A percentile compares a stretch with the other conserved stretches of the same genome.
These are phyloP conservation scores for Pseudochirops cupreus DNA, from an alignment of 2,797 vertebrate genomes.

Conservation along the genomic window DNA sequence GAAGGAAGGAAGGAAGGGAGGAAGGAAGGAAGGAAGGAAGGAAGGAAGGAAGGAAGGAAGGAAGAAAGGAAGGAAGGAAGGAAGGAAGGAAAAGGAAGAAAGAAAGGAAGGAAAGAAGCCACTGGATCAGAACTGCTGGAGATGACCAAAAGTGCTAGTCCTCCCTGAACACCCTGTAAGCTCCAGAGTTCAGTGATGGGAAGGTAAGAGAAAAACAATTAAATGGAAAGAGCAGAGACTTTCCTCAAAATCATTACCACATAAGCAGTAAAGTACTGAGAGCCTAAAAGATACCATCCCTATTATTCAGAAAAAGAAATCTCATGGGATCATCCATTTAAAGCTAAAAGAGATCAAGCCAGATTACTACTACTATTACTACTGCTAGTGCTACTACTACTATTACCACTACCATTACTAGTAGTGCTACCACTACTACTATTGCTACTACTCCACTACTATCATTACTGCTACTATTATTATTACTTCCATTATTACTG, in stretches of 20 bases:
- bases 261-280: background rate
- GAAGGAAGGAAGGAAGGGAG: too few species aligned
- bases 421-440: background rate
- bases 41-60: too few species aligned
- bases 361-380: too few species aligned
- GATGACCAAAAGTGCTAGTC: background rate
- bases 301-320: background rate
- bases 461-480: background rate
- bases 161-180: background rate
- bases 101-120: too few species aligned
- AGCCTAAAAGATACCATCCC: background rate
- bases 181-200: background rate
- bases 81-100: too few species aligned
- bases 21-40: too few species aligned
- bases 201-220: background rate
- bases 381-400: background rate
- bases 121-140: too few species aligned
- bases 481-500: rapidly evolving
- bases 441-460: background rate
- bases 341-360: background rate
- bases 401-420: too few species aligned
- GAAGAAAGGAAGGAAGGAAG: too few species aligned
- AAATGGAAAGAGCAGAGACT: background rate
- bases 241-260: background rate
- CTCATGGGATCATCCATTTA: too few species aligned